phyloP scores from a whole-genome alignment of 2,888 invertebrate species.

The Lasioglossum leucozonium region DNA sequence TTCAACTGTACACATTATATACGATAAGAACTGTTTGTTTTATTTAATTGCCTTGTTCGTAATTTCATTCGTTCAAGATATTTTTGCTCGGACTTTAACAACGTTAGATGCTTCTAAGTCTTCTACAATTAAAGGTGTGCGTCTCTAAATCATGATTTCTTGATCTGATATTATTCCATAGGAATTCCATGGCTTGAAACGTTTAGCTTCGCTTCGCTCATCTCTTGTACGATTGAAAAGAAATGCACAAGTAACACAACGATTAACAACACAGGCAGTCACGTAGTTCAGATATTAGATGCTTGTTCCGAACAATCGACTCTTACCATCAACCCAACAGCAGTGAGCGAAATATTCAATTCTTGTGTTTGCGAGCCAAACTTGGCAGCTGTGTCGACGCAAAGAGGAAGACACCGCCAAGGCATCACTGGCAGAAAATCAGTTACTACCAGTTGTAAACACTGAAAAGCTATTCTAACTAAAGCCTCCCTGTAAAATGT shows the following conservation, averaged over 20 bases:
- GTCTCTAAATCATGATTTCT: constrained; percentile 35
- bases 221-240: constrained; percentile 8
- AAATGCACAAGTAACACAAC: not conserved
- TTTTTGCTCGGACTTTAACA: constrained; percentile 37
- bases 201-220: constrained; percentile 14
- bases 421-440: constrained; percentile 97
- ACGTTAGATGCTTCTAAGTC: constrained; percentile 37
- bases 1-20: not conserved
- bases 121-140: constrained; percentile 22
- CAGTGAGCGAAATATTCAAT: constrained; percentile 98
- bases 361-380: constrained; percentile 98
- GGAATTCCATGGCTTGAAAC: constrained; percentile 36
- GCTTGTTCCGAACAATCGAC: not conserved
- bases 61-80: constrained; percentile 33
- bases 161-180: constrained; percentile 30
- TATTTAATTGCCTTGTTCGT: constrained; percentile 31
- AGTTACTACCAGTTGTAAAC: constrained; percentile 96
- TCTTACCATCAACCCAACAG: constrained; percentile 96
- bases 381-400: constrained; percentile 96
- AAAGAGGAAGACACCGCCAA: constrained; percentile 94
- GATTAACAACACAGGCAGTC: constrained; percentile 11
- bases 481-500: constrained; percentile 90
- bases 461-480: constrained; percentile 97
- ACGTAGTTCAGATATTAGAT: constrained; percentile 1
- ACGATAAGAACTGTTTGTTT: constrained; percentile 14